phyloP scores from a whole-genome alignment of 2,113 vertebrate genomes.

The Electrona antarctica region DNA sequence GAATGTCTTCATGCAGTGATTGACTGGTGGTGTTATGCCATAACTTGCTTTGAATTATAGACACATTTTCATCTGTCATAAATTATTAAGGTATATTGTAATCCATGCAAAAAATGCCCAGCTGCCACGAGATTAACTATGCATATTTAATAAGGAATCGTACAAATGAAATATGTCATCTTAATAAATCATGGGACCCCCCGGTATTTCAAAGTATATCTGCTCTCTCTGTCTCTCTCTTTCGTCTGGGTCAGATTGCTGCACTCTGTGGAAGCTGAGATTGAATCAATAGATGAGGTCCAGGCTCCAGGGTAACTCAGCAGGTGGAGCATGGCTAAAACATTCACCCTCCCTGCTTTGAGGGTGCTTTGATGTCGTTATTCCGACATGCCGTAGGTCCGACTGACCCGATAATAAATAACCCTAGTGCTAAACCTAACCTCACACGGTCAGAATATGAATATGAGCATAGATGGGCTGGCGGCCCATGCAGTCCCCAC shows the following conservation, averaged over 20 bases:
- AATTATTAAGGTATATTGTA: constrained; percentile 66
- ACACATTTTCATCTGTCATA: constrained; percentile 58
- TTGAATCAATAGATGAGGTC: background rate
- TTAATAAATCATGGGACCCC: constrained; percentile 68
- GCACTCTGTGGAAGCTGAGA: background rate
- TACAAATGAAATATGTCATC: constrained; percentile 56
- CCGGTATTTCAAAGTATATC: constrained; percentile 4
- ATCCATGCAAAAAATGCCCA: constrained; percentile 74
- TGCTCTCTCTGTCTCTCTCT: background rate
- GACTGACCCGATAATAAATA: too few relatives aligned
- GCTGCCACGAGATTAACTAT: constrained; percentile 70
- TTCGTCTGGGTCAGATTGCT: constrained; percentile 28
- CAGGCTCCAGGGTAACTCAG: too few relatives aligned
- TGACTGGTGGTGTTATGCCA: constrained; percentile 27
- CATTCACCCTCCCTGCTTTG: too few relatives aligned
- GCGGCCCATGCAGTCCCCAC: too few relatives aligned
- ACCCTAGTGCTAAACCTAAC: too few relatives aligned
- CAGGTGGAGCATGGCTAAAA: too few relatives aligned
- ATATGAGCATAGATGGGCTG: too few relatives aligned
- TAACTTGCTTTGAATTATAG: constrained; percentile 52
- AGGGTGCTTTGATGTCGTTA: too few relatives aligned
- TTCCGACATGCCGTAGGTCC: too few relatives aligned
- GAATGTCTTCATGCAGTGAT: constrained; percentile 43
- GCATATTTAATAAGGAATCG: constrained; percentile 69
- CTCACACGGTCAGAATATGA: too few relatives aligned